Conservation (phyloP, 2,797 vertebrate species). For the Chelmon rostratus region DNA sequence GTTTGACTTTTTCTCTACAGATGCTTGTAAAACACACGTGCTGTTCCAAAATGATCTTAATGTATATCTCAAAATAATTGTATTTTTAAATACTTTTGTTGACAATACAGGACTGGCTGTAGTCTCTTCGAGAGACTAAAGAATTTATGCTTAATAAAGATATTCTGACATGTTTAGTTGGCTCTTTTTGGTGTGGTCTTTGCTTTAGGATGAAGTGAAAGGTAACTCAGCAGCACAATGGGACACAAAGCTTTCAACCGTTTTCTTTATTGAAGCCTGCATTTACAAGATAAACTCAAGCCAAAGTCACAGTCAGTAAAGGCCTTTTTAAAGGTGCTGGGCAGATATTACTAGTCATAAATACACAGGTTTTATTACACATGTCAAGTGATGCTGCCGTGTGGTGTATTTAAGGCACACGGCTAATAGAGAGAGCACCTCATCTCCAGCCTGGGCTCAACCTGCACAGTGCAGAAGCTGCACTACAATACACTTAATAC, state of each 20-base stretch:
- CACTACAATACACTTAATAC: conserved; percentile 29
- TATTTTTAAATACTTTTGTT: conserved; percentile 76
- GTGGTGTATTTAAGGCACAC: conserved; percentile 24
- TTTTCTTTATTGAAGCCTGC: conserved; percentile 63
- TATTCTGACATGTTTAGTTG: conserved; percentile 64
- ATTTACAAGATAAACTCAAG: conserved; percentile 54
- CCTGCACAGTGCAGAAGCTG: conserved; percentile 34
- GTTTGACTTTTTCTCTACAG: conserved; percentile 32
- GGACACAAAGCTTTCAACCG: conserved; percentile 9
- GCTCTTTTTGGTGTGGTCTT: neutral
- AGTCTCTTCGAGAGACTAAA: conserved; percentile 45
- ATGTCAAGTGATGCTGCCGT: conserved; percentile 49
- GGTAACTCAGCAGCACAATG: neutral
- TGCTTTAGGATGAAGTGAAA: neutral
- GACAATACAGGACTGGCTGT: conserved; percentile 56
- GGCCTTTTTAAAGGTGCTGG: conserved; percentile 44
- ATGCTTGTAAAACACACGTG: conserved; percentile 56
- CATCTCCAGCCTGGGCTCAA: conserved; percentile 54
- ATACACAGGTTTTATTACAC: conserved; percentile 46
- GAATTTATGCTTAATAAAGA: conserved; percentile 72
- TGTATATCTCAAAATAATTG: conserved; percentile 70
- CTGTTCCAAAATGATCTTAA: conserved; percentile 60
- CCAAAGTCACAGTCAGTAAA: conserved; percentile 33
- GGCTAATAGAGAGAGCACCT: conserved; percentile 40
- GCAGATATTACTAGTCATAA: conserved; percentile 45